These are phyloP conservation scores for Porites evermanni DNA, from an alignment of 92 coral and sea anemone genomes.

Conservation along the genomic window DNA sequence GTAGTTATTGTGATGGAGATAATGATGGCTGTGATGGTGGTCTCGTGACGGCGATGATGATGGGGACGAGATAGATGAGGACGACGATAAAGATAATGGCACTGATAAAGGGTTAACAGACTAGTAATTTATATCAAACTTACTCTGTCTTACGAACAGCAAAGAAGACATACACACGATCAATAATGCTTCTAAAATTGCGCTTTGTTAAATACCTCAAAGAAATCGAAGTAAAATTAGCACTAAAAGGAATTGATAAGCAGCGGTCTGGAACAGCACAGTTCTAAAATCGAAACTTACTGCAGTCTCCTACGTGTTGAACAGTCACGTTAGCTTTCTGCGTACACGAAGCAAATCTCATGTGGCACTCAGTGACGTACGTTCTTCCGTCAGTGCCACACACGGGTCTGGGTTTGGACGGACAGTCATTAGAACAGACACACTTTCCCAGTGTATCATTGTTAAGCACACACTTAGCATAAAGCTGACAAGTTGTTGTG, in stretches of 20 bases:
- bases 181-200: no score
- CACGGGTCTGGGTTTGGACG: constrained; percentile 47
- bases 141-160: no score
- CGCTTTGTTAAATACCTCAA: background rate
- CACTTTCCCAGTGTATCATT: constrained; percentile 57
- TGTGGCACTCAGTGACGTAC: constrained; percentile 67
- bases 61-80: background rate
- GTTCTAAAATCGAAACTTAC: constrained; percentile 44
- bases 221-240: background rate
- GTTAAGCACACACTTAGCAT: constrained; percentile 79
- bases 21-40: background rate
- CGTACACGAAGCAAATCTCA: constrained; percentile 68
- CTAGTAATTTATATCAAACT: no score
- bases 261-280: background rate
- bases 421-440: constrained; percentile 78
- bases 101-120: background rate
- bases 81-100: background rate
- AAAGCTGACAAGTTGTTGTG: constrained; percentile 76
- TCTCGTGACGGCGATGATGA: background rate
- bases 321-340: constrained; percentile 63
- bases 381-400: constrained; percentile 84
- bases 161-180: no score
- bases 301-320: constrained; percentile 69
- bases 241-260: background rate
- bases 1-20: background rate